Conservation (phyloP, 2,797 vertebrate genomes). For the Macropodus opercularis region DNA sequence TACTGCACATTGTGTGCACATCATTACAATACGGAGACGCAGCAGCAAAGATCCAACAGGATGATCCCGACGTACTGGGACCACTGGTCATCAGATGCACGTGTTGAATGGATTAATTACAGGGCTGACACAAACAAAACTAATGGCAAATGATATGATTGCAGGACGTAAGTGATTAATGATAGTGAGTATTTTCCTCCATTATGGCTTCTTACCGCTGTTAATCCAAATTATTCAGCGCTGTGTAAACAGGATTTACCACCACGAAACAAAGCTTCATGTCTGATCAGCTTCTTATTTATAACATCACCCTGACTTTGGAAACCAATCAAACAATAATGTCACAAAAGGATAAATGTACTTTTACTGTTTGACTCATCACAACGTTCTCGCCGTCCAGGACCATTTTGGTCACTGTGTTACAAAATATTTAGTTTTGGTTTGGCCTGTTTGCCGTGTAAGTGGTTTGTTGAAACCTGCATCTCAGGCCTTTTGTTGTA, state of each 20-base stretch:
- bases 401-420: slow-evolving; percentile 8
- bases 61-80: background rate
- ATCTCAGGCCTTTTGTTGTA: slow-evolving; percentile 23
- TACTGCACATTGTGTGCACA: slow-evolving; percentile 44
- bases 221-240: background rate
- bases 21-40: slow-evolving; percentile 12
- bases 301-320: slow-evolving; percentile 11
- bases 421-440: slow-evolving; percentile 28
- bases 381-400: no score
- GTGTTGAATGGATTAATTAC: slow-evolving; percentile 5
- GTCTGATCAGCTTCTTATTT: slow-evolving; percentile 13
- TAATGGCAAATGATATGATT: no score
- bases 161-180: slow-evolving; percentile 24
- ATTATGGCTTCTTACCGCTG: slow-evolving; percentile 3
- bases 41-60: background rate
- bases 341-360: background rate
- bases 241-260: slow-evolving; percentile 21
- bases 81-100: background rate
- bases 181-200: slow-evolving; percentile 6
- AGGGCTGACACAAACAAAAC: slow-evolving; percentile 29
- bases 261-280: background rate
- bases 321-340: slow-evolving; percentile 7
- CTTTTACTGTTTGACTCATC: no score
- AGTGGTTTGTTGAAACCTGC: slow-evolving; percentile 25
- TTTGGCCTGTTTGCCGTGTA: slow-evolving; percentile 13